phyloP scores from a whole-genome alignment of 2,888 invertebrate species.

The Cerastoderma edule region DNA sequence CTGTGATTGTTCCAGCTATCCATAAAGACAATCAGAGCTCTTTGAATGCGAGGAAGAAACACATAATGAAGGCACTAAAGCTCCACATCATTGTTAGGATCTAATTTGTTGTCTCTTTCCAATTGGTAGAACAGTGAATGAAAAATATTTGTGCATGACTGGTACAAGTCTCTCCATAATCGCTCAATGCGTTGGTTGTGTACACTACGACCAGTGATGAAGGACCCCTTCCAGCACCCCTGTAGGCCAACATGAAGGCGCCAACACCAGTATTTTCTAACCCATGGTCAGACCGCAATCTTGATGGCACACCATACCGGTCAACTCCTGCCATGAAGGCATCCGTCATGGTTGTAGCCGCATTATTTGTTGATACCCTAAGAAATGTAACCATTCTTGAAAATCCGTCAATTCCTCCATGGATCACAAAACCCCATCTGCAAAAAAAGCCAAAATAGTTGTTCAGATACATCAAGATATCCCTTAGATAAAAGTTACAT shows the following conservation, averaged over 20 bases:
- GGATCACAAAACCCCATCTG: constrained; percentile 44
- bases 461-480: too few relatives aligned
- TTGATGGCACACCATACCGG: constrained; percentile 53
- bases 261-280: constrained; percentile 50
- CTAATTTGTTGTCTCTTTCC: constrained; percentile 30
- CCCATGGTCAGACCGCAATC: constrained; percentile 57
- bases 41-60: constrained; percentile 24
- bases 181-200: constrained; percentile 64
- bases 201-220: constrained; percentile 51
- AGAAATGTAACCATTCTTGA: constrained; percentile 32
- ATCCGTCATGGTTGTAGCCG: constrained; percentile 32
- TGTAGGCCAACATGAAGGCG: constrained; percentile 39
- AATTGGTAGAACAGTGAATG: constrained; percentile 39
- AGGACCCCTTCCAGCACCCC: constrained; percentile 49
- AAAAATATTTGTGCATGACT: constrained; percentile 24
- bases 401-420: constrained; percentile 54
- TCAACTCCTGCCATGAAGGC: constrained; percentile 33
- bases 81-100: constrained; percentile 30
- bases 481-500: too few relatives aligned
- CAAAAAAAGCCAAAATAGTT: too few relatives aligned
- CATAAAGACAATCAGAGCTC: constrained; percentile 8
- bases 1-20: constrained; percentile 29
- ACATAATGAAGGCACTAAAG: constrained; percentile 38
- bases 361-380: constrained; percentile 36
- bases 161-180: constrained; percentile 54